phyloP scores from a whole-genome alignment of 2,888 invertebrate genomes.

The Folsomia candida region DNA sequence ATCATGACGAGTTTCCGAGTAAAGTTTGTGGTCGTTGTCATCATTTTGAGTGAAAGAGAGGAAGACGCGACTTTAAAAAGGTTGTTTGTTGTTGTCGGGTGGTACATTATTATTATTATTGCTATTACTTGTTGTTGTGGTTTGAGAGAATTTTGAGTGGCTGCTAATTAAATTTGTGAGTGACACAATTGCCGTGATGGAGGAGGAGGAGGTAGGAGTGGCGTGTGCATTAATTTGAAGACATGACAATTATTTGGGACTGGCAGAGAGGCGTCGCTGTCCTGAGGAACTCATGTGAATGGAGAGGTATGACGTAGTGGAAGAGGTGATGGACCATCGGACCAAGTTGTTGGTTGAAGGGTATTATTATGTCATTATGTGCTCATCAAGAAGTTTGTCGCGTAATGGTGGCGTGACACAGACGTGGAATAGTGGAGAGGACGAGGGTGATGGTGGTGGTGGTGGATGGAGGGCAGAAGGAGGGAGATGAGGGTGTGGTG shows the following conservation, averaged over 20 bases:
- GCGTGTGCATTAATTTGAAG: too few species aligned
- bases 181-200: too few species aligned
- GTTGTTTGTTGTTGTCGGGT: too few species aligned
- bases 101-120: too few species aligned
- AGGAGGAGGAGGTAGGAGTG: neutral
- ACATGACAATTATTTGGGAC: neutral
- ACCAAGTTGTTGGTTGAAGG: neutral
- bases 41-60: too few species aligned
- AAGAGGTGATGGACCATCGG: neutral
- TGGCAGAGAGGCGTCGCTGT: neutral
- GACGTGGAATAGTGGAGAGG: neutral
- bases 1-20: too few species aligned
- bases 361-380: conserved; percentile 24
- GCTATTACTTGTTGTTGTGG: too few species aligned
- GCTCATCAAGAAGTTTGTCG: conserved; percentile 40
- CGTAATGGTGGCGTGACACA: conserved; percentile 27
- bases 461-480: neutral
- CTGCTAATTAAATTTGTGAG: too few species aligned
- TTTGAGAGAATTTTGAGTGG: too few species aligned
- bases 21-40: too few species aligned
- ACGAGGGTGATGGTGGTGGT: neutral
- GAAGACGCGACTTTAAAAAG: too few species aligned
- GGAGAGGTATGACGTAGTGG: neutral
- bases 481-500: conserved; percentile 23
- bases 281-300: too few species aligned